phyloP scores from a whole-genome alignment of 2,797 vertebrate genomes.

The Urosaurus nigricauda region DNA sequence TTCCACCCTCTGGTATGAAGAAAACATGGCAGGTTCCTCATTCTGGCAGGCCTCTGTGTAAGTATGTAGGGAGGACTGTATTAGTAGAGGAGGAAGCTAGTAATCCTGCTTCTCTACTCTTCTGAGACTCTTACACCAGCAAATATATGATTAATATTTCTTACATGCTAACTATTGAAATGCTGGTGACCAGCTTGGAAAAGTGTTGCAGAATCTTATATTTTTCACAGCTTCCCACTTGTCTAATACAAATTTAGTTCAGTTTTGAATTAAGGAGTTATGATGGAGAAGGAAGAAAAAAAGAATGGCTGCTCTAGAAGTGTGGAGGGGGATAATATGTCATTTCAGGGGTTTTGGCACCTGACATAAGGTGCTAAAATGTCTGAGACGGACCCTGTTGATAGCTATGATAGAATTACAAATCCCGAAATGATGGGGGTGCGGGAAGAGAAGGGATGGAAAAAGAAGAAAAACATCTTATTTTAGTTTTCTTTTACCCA shows the following conservation, averaged over 20 bases:
- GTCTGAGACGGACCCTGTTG: background rate
- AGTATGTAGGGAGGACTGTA: background rate
- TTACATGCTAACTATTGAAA: background rate
- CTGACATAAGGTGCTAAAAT: background rate
- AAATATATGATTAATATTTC: background rate
- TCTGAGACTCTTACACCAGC: background rate
- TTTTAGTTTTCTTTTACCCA: background rate
- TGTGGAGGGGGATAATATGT: background rate
- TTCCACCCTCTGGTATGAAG: background rate
- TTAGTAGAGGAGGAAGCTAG: background rate
- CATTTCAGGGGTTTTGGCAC: background rate
- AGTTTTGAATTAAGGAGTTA: background rate
- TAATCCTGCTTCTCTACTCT: background rate
- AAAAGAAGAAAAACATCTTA: background rate
- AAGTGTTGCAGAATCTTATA: background rate
- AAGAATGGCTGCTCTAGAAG: conserved; percentile 2
- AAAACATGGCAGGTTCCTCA: background rate
- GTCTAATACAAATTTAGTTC: background rate
- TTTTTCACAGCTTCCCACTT: background rate
- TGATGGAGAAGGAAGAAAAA: background rate
- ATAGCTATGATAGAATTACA: conserved; percentile 22
- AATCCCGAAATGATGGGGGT: background rate
- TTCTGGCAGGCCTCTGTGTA: background rate
- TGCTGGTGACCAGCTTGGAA: background rate
- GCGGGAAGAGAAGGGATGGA: background rate